A percentile compares a stretch with the other conserved stretches of the same genome.
Conservation (phyloP, 2,797 vertebrate genomes). For the Graptemys geographica region DNA sequence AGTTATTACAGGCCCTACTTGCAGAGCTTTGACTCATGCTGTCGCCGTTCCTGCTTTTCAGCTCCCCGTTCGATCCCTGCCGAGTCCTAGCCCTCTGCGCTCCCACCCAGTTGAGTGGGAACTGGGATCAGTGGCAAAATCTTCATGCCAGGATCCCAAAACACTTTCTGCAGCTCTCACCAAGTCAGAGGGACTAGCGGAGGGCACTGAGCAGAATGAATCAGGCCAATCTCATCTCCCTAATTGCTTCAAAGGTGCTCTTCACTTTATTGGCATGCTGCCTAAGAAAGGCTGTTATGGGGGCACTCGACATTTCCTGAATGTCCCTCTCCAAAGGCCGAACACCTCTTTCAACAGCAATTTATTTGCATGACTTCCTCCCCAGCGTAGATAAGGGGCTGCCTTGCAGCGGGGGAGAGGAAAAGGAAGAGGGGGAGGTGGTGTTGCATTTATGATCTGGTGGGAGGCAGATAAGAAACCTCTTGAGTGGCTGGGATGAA, state of each 20-base stretch:
- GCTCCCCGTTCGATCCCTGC: not conserved
- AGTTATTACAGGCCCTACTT: not conserved
- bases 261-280: not conserved
- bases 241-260: not conserved
- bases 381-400: conserved; percentile 1
- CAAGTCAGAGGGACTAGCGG: not conserved
- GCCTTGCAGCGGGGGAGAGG: not conserved
- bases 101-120: not conserved
- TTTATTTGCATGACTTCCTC: conserved; percentile 16
- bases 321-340: not conserved
- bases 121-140: not conserved
- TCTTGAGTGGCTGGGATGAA: not conserved
- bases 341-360: not conserved
- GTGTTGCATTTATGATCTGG: not conserved
- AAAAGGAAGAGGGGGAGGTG: not conserved
- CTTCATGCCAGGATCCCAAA: not conserved
- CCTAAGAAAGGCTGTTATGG: not conserved
- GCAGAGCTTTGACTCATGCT: not conserved
- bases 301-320: not conserved
- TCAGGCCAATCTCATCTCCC: not conserved
- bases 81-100: not conserved
- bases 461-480: not conserved
- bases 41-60: not conserved
- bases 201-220: not conserved
- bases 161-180: not conserved